Evolutionary conservation across 2,113 vertebrate species (phyloP).

Genomic region (Triplophysa siluroides): DNA sequence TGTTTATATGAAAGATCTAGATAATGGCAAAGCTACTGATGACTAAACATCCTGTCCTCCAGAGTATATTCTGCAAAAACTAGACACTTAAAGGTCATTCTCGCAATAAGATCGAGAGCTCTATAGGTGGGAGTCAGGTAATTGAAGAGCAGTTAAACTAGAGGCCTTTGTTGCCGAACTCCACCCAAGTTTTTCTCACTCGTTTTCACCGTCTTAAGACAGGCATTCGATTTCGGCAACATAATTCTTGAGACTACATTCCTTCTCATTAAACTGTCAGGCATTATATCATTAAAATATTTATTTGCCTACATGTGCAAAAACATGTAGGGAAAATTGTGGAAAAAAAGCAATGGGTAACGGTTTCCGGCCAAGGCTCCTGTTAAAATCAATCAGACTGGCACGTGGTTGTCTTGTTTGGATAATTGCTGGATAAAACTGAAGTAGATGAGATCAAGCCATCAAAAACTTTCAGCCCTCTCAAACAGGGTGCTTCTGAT

Average conservation of each 20-base stretch:
- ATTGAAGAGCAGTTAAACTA: constrained; percentile 64
- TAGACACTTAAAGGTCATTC: constrained; percentile 42
- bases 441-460: background rate
- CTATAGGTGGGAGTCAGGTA: constrained; percentile 53
- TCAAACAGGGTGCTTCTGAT: background rate
- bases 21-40: background rate
- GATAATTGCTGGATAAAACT: background rate
- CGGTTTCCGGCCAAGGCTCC: background rate
- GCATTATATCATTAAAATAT: constrained; percentile 45
- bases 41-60: constrained; percentile 33
- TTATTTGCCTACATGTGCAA: constrained; percentile 19
- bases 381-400: background rate
- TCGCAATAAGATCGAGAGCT: constrained; percentile 54
- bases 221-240: constrained; percentile 46
- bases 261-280: constrained; percentile 51
- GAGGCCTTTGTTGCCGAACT: constrained; percentile 61
- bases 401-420: background rate
- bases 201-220: constrained; percentile 34
- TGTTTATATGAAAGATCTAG: background rate
- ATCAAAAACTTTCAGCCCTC: constrained; percentile 40
- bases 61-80: constrained; percentile 16
- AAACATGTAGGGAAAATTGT: background rate
- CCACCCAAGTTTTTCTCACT: constrained; percentile 42
- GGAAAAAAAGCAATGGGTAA: constrained; percentile 45
- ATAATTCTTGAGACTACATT: constrained; percentile 53